phyloP scores from a whole-genome alignment of 2,888 invertebrate genomes.

The Polia nebulosa region DNA sequence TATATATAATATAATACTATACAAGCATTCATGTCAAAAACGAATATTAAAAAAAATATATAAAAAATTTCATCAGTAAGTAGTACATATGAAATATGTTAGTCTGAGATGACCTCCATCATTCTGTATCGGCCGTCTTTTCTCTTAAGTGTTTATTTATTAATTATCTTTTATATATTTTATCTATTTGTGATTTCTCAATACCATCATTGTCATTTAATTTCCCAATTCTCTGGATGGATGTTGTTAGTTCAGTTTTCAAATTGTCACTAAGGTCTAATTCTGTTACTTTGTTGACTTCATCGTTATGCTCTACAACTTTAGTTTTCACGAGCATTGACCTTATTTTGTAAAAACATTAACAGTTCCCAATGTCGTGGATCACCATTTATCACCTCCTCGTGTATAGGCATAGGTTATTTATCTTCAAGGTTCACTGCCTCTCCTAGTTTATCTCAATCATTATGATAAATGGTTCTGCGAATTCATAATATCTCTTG shows the following conservation, averaged over 20 bases:
- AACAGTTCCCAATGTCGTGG: conserved; percentile 24
- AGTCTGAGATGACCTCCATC: too few species aligned
- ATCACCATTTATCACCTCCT: conserved; percentile 22
- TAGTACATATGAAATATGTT: too few species aligned
- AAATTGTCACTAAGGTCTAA: background rate
- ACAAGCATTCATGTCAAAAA: too few species aligned
- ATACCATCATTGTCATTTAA: background rate
- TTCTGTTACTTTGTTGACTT: background rate
- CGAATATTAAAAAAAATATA: too few species aligned
- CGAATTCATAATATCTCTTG: conserved; percentile 16
- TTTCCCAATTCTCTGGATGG: background rate
- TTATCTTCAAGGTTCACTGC: background rate
- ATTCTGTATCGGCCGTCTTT: too few species aligned
- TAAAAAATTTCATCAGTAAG: too few species aligned
- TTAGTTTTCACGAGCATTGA: conserved; percentile 5
- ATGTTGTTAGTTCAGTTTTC: background rate
- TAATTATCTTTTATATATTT: background rate
- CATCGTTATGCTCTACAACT: background rate
- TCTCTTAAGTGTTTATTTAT: background rate
- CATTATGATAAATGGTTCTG: conserved; percentile 14
- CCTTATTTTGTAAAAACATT: background rate
- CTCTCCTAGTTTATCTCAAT: background rate
- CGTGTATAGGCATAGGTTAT: background rate
- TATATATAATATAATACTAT: too few species aligned
- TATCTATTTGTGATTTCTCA: background rate